These are phyloP conservation scores for Drosophila tristis DNA, from an alignment of 1,140 invertebrate genomes.

Conservation along the genomic window DNA sequence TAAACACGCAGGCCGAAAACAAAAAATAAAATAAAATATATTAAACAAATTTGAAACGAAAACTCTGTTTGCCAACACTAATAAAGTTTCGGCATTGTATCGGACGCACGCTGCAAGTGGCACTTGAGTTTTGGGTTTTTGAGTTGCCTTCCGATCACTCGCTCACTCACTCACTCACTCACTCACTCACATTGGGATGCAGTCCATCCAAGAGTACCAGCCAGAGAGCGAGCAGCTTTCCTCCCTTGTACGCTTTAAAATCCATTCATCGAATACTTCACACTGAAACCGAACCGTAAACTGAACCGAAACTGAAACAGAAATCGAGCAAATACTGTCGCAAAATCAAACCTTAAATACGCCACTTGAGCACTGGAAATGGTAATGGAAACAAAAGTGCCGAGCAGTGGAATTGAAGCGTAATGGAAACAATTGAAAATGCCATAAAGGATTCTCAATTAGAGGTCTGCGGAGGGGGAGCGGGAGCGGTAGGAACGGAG, in stretches of 20 bases:
- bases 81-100: slow-evolving; percentile 60
- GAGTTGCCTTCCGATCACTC: slow-evolving; percentile 23
- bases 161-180: slow-evolving; percentile 17
- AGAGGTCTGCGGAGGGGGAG: slow-evolving; percentile 27
- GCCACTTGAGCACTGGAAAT: slow-evolving; percentile 73
- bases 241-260: slow-evolving; percentile 53
- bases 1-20: slow-evolving; percentile 52
- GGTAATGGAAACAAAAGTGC: slow-evolving; percentile 77
- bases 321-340: slow-evolving; percentile 70
- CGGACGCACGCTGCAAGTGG: slow-evolving; percentile 65
- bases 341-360: slow-evolving; percentile 82
- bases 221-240: slow-evolving; percentile 18
- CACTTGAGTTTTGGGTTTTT: slow-evolving; percentile 55
- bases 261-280: slow-evolving; percentile 34
- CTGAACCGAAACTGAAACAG: slow-evolving; percentile 22
- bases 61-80: slow-evolving; percentile 71
- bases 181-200: too few relatives aligned
- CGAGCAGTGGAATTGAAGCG: slow-evolving; percentile 65
- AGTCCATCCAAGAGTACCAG: too few relatives aligned
- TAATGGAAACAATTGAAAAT: slow-evolving; percentile 83
- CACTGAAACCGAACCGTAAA: slow-evolving; percentile 21
- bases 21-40: slow-evolving; percentile 1
- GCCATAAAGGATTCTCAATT: slow-evolving; percentile 82
- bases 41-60: slow-evolving; percentile 34
- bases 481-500: neutral